Evolutionary conservation across 2,888 invertebrate genomes (phyloP), one percentile per base, ranked within the genome.

Genomic region (Argynnis bischoffii): DNA sequence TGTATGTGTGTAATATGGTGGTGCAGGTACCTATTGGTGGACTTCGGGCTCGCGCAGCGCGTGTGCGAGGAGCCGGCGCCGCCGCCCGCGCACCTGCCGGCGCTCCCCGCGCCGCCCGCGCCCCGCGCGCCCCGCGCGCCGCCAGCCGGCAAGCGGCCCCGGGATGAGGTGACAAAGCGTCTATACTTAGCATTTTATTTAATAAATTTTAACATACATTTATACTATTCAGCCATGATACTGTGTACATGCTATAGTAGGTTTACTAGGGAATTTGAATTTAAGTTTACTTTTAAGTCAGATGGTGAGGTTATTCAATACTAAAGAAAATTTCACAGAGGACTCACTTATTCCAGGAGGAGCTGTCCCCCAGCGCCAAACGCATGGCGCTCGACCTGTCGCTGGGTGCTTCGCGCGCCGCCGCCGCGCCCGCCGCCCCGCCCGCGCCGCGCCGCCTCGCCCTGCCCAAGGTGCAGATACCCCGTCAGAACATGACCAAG

Each of bases 1-100:
- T 26, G 4, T 26, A 46, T 35, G 4, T 21, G 48, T 14, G 18
- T 50, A 11, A 50, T 55, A n/a, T 66, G 60, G 48, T 59, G 78
- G 79, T 41, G 14, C 77, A 95, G 96, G 79, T 96, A 95, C 87
- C 92, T 97, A 63, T 87, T 98, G 72, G 97, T 98, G 15, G 98
- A 98, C 88, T 98, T 98, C 93, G 98, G 98, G 0, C 92, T 98
- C 72, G 97, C 98, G 26, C 97, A 98, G 86, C 94, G 94, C 56
- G 89, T 93, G 54, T 76, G 94, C 56, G 88, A 93, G 48, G 77
- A 79, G 57, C 73, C 81, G 15, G 75, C 80, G 66, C 73, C 47
- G 64, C 96, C 76, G 64, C 70, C 72, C 48, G 59, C 78, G 69
- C 96, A 96, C 90, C 48, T 31, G 15, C 11, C 57, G 26, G 18